Evolutionary conservation across 2,113 vertebrate genomes (phyloP), one percentile per base, ranked within the genome.

Genomic region (Cynopterus brachyotis): DNA sequence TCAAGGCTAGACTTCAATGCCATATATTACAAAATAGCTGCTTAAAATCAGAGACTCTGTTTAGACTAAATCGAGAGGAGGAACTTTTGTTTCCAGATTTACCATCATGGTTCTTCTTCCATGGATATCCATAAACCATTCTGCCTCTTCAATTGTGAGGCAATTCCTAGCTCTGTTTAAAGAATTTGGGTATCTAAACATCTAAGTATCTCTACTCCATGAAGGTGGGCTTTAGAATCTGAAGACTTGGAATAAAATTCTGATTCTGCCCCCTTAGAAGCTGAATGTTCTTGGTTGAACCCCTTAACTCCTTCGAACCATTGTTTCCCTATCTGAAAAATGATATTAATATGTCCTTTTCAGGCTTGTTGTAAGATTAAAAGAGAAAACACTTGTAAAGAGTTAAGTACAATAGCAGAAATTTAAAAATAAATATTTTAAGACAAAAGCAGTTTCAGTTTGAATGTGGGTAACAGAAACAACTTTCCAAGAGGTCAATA

Each of bases 401-500:
- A 64, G 11, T 80, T 94, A 94, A 80, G 50, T 26, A 60, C 20
- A 75, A 64, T 50, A 50, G 20, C 22, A 50, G 91, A 85, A 69
- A 35, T n/a, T 55, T 81, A 20, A 30, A 11, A 82, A 72, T 37
- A 92, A 76, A 6, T 28, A 80, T 80, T 64, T 90, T 64, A 88
- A 16, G 70, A 66, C 45, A 85, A 94, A 91, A 82, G 9, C n/a
- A 67, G 10, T 83, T 93, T 92, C 32, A 32, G 26, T 73, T 95
- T 80, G 57, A 70, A 73, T 64, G n/a, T 57, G 32, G 26, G 45
- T 7, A 16, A 85, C 3, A 59, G 28, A 91, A 94, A 76, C 28
- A 84, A 60, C 59, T 93, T 97, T 62, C 50, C 42, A 92, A 82
- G 22, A 92, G 16, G 42, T 88, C 40, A 70, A 57, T 67, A 93